Evolutionary conservation across 2,888 invertebrate species (phyloP), one percentile per base, ranked within the genome.

Genomic region (Pollenia griseotomentosa): DNA sequence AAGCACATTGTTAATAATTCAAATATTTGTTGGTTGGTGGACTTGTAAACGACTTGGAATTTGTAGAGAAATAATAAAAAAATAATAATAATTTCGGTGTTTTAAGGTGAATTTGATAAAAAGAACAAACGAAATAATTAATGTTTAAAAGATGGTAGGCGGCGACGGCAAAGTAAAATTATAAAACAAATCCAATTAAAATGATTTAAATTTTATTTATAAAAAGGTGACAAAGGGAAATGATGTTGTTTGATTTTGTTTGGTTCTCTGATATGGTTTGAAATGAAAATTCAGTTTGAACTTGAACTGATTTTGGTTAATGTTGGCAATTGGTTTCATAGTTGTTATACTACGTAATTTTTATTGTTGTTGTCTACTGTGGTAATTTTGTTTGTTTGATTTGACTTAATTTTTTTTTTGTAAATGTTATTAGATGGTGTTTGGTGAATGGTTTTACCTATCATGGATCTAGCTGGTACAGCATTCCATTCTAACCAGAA

Each of bases 401-500:
- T 78, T 61, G 19, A 40, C 59, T 81, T 81, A 53, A 53, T 86
- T 65, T 81, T 85, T 82, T 44, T 63, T 75, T 77, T 78, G 19
- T 66, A 74, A 40, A 66, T 81, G 81, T 66, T 81, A 74, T 65
- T 66, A 66, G 51, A 85, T 88, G 63, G 48, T 88, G 73, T 63
- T 33, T 78, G 77, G 48, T 83, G 79, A 44, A 63, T 85, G 78
- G 74, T 74, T 87, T 92, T 95, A 97, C 97, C 97, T 95, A 98
- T 98, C 98, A 98, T 98, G 93, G 98, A 98, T 95, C 98, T 96
- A 94, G 98, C 98, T 93, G 98, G 98, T 93, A 98, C 98, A 91
- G 98, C 98, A 95, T 98, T 98, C 98, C 98, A 98, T 95, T 98
- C 98, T 94, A 98, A 95, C 98, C 98, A 98, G 95, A 98, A 98